Base-by-base conservation (phyloP, 30 jellyfish, hydroid and myxozoan species). In the Chrysaora quinquecirrha region DNA sequence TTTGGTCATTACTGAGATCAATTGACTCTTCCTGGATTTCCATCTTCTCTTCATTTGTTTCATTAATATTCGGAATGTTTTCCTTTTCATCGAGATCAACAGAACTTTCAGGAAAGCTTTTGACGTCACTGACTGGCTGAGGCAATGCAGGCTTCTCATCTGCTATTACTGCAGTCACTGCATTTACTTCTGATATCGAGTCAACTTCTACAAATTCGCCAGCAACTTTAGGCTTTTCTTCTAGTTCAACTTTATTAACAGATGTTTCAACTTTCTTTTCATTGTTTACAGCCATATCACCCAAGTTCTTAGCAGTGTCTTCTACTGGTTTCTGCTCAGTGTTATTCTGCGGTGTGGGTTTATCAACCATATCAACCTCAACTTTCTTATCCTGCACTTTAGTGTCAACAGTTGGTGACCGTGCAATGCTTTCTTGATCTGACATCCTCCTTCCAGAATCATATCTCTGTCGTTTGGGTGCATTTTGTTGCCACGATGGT, bases 211-310 rank as follows among this genome's bases (percentile, higher is more conserved):
- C 43, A 21, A 30, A 30, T 6, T 56, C 79, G 31, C 31, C 31
- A 14, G 23, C 68, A 64, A 19, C 20, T 52, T 18, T 28, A 22
- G 86, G 90, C 65, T 75, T 75, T 71, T 33, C 70, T 20, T 48
- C 69, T 30, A 38, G 74, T 49, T 48, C 79, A 22, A n/a, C 76
- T 30, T 47, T 21, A 49, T 14, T 30, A 22, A 3, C 72, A 33
- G 31, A 43, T 24, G 3, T 1, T 50, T 47, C 81, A 43, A 22
- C 33, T 12, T 24, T 23, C 56, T 33, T 6, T 30, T 30, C 83
- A 19, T 21, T 21, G 29, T 27, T 75, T 31, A 14, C 63, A 19
- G 7, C 69, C 32, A 9, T 52, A 20, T 2, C 68, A 19, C 7
- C 24, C 25, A 3, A 7, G 68, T 20, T 19, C 68, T 16, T 52